Percentiles rank a stretch among this genome's conserved stretches.
Conservation (phyloP, 2,797 vertebrate species). For the Sebastes nivosus region DNA sequence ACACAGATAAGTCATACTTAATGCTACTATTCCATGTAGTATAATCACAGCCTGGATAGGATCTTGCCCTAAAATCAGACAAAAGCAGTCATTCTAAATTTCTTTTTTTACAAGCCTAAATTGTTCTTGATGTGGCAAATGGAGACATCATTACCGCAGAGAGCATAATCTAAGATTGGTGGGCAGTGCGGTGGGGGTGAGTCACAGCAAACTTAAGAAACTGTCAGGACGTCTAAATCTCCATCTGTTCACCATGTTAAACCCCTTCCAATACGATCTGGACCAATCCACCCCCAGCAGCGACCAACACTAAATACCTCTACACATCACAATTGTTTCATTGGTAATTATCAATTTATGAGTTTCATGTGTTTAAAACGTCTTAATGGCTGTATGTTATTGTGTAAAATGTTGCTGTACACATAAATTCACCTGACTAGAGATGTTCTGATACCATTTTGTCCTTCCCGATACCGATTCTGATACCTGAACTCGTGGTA, state of each 20-base stretch:
- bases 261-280: conserved; percentile 39
- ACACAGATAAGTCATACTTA: conserved; percentile 19
- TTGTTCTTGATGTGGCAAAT: conserved; percentile 15
- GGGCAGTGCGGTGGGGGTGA: conserved; percentile 34
- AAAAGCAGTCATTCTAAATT: not conserved
- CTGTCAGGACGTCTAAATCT: conserved; percentile 70
- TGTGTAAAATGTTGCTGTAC: not conserved
- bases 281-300: conserved; percentile 2
- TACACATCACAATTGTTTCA: not conserved
- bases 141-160: not conserved
- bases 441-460: too few species aligned
- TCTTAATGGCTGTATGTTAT: not conserved
- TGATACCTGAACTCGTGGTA: too few species aligned
- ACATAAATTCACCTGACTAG: not conserved
- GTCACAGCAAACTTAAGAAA: conserved; percentile 68
- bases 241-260: conserved; percentile 78
- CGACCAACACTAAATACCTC: not conserved
- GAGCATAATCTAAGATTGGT: conserved; percentile 50
- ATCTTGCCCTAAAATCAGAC: not conserved
- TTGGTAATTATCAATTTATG: not conserved
- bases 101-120: not conserved
- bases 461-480: too few species aligned
- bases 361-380: not conserved
- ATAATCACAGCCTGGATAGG: not conserved
- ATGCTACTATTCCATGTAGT: not conserved